phyloP scores from a whole-genome alignment of 2,888 invertebrate genomes.

The Spisula subtruncata region DNA sequence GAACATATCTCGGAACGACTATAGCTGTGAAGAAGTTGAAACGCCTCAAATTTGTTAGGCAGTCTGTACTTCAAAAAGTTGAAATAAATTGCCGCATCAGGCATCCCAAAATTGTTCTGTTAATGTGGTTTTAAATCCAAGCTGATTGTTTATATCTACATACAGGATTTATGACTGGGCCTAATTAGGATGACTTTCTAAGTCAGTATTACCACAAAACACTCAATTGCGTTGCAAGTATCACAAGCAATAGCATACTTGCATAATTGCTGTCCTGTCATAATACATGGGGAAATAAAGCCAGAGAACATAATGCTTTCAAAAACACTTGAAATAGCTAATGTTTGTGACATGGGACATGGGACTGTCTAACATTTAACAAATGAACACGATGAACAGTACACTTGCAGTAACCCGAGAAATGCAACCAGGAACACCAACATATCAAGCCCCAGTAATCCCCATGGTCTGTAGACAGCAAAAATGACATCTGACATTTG shows the following conservation, averaged over 20 bases:
- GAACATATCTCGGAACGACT: background rate
- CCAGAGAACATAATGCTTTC: constrained; percentile 60
- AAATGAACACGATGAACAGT: constrained; percentile 45
- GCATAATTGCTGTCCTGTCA: background rate
- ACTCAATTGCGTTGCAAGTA: background rate
- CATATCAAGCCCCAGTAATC: constrained; percentile 39
- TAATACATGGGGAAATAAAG: constrained; percentile 45
- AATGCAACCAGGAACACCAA: constrained; percentile 41
- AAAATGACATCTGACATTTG: constrained; percentile 26
- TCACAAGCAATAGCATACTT: background rate
- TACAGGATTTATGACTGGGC: background rate
- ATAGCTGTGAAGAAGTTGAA: background rate
- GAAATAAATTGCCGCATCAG: background rate
- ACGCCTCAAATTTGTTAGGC: background rate
- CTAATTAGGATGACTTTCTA: background rate
- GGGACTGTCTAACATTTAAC: constrained; percentile 52
- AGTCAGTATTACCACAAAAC: no score
- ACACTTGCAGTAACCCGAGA: constrained; percentile 23
- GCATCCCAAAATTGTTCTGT: background rate
- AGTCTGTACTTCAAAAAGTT: background rate
- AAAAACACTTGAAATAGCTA: constrained; percentile 25
- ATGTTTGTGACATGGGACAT: constrained; percentile 57
- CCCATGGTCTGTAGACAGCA: background rate
- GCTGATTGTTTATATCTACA: background rate
- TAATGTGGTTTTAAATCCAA: background rate